phyloP scores from a whole-genome alignment of 2,797 vertebrate genomes.

The Phataginus tricuspis region DNA sequence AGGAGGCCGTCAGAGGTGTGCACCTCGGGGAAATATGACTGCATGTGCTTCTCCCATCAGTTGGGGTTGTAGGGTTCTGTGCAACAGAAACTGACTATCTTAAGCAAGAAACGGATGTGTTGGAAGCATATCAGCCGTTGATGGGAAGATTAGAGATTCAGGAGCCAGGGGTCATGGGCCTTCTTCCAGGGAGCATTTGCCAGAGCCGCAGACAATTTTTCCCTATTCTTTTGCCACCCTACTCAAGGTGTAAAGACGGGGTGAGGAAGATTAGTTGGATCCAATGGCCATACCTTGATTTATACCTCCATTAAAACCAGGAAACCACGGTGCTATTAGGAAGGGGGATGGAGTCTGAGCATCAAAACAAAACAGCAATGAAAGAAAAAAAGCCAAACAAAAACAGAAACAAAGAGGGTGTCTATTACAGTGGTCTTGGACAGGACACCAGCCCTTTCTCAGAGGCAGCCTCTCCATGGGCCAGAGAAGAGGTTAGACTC shows the following conservation, averaged over 20 bases:
- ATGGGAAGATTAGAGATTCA: neutral
- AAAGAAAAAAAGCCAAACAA: neutral
- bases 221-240: neutral
- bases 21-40: neutral
- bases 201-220: neutral
- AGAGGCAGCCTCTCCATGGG: neutral
- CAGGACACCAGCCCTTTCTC: neutral
- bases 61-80: neutral
- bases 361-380: neutral
- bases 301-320: constrained; percentile 38
- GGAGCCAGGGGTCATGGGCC: neutral
- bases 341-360: constrained; percentile 5
- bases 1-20: neutral
- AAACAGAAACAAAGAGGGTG: neutral
- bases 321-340: neutral
- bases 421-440: neutral
- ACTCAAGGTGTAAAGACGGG: constrained; percentile 31
- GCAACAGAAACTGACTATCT: neutral
- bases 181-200: neutral
- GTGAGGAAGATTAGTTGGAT: neutral
- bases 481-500: neutral
- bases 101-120: neutral
- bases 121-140: neutral
- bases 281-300: constrained; percentile 16
- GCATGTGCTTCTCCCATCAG: neutral